These are phyloP conservation scores for Mesocricetus auratus DNA, from an alignment of 2,113 vertebrate species.

Conservation along the genomic window DNA sequence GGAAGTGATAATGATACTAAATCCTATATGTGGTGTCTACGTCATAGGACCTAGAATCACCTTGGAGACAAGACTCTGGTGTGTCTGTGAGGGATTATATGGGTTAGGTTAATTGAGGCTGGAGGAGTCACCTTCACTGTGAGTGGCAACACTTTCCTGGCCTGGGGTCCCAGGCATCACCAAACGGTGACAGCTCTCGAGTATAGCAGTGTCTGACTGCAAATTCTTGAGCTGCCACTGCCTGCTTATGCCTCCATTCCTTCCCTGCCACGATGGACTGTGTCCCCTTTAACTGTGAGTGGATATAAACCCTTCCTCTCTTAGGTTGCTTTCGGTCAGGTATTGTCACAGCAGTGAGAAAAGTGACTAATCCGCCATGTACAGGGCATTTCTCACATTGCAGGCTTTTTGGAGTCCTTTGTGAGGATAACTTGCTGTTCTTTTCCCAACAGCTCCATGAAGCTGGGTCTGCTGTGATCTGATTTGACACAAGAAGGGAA, in stretches of 20 bases:
- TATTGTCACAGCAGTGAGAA: neutral
- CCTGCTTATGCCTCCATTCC: neutral
- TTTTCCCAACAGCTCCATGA: neutral
- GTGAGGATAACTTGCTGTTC: rapidly evolving
- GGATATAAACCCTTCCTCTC: neutral
- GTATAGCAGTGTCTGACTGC: neutral
- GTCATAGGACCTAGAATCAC: neutral
- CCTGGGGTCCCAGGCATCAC: neutral
- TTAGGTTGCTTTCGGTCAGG: neutral
- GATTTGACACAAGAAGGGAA: neutral
- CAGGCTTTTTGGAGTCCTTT: neutral
- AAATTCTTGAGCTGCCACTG: neutral
- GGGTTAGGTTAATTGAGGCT: neutral
- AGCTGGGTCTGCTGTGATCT: neutral
- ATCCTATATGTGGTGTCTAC: neutral
- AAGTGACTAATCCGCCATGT: neutral
- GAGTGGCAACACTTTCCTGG: no score
- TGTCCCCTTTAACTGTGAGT: neutral
- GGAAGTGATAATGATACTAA: neutral
- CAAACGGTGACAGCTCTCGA: neutral
- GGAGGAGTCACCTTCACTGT: neutral
- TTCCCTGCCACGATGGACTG: neutral
- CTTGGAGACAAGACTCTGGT: neutral
- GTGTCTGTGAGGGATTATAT: neutral
- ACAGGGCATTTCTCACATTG: neutral